These are phyloP conservation scores for Australoheros facetus DNA, from an alignment of 2,797 vertebrate genomes.

Conservation along the genomic window DNA sequence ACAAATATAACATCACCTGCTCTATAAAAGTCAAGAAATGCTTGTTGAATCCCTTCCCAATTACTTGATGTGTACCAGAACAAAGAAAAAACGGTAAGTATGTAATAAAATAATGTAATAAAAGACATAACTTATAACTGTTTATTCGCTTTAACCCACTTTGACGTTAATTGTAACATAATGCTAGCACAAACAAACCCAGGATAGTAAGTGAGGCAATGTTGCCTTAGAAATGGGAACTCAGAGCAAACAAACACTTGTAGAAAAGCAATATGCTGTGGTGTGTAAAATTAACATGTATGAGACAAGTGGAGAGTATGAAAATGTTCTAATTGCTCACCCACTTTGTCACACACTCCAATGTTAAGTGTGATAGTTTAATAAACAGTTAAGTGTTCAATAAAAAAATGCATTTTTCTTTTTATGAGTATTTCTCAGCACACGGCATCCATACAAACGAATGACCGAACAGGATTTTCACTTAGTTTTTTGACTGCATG, in stretches of 20 bases:
- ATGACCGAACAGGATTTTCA: constrained; percentile 39
- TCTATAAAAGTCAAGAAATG: background rate
- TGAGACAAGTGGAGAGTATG: background rate
- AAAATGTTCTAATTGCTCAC: background rate
- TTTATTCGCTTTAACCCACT: background rate
- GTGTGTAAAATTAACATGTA: no score
- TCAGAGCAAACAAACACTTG: background rate
- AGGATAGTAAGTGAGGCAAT: background rate
- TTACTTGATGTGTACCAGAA: background rate
- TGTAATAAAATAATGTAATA: background rate
- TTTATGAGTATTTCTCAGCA: background rate
- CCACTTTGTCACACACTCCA: background rate
- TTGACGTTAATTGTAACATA: background rate
- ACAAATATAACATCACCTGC: no score
- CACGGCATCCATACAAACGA: constrained; percentile 5
- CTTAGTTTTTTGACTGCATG: constrained; percentile 17
- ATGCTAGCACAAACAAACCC: background rate
- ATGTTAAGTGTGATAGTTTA: constrained; percentile 30
- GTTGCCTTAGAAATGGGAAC: background rate
- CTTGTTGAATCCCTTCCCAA: background rate
- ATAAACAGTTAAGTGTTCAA: constrained; percentile 34
- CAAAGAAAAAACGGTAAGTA: background rate
- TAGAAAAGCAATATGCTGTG: background rate
- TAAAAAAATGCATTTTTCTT: constrained; percentile 7
- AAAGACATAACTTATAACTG: background rate